These are phyloP conservation scores for Lepilemur ruficaudatus DNA, from an alignment of 2,797 vertebrate genomes.

Conservation along the genomic window DNA sequence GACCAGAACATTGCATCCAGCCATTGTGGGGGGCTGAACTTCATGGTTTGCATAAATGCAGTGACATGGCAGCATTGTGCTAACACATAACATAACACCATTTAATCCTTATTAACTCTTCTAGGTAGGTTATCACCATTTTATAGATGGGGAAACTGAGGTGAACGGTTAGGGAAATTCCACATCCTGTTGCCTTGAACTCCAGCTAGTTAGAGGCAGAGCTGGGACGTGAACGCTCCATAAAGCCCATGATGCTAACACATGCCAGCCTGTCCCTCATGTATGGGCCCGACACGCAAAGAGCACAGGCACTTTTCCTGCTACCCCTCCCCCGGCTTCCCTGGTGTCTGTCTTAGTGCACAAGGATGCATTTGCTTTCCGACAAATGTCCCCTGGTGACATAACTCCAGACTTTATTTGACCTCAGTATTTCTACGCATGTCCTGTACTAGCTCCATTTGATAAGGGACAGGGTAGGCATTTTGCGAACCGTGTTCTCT, in stretches of 20 bases:
- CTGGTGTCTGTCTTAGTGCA: neutral
- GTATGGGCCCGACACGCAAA: neutral
- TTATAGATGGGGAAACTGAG: neutral
- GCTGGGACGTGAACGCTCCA: neutral
- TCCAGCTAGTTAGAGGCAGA: neutral
- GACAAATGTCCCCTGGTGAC: neutral
- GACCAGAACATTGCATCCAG: neutral
- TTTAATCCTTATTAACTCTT: neutral
- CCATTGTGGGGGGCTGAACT: rapidly evolving
- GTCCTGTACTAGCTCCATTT: neutral
- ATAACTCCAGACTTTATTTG: neutral
- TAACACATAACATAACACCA: no score
- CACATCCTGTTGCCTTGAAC: neutral
- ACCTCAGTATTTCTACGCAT: neutral
- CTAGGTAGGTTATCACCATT: neutral
- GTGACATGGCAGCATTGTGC: neutral
- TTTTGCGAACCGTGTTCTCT: neutral
- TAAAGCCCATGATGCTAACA: neutral
- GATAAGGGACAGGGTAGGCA: no score
- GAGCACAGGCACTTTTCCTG: neutral
- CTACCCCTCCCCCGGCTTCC: neutral
- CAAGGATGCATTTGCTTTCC: no score
- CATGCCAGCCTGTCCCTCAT: neutral
- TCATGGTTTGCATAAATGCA: rapidly evolving
- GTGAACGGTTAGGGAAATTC: neutral